phyloP scores from a whole-genome alignment of 2,888 invertebrate species.

The Orgyia antiqua region DNA sequence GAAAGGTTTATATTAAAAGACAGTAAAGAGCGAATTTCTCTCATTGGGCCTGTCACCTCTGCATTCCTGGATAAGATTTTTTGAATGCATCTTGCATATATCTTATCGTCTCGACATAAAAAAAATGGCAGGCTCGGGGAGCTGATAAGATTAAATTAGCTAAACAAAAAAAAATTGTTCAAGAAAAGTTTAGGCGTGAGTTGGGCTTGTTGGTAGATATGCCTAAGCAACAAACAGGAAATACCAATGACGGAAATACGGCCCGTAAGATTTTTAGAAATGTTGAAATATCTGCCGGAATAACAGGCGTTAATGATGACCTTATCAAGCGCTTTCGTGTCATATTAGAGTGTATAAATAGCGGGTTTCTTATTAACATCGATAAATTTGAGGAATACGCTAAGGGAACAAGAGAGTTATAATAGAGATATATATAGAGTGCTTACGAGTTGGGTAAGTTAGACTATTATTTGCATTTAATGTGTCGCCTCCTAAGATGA shows the following conservation, averaged over 20 bases:
- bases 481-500: no score
- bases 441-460: no score
- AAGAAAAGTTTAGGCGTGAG: background rate
- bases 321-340: no score
- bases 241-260: slow-evolving; percentile 2
- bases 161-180: background rate
- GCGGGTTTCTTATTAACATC: no score
- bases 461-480: no score
- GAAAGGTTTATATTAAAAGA: no score
- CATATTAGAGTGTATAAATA: no score
- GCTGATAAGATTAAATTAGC: no score
- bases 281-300: background rate
- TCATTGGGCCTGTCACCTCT: background rate
- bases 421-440: no score
- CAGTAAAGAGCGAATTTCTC: no score
- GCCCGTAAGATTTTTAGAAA: background rate
- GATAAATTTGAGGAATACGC: no score
- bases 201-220: background rate
- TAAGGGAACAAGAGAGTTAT: no score
- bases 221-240: background rate
- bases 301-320: background rate
- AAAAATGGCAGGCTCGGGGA: background rate
- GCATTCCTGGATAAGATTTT: background rate
- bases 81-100: background rate
- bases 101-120: background rate